Evolutionary conservation across 2,888 invertebrate genomes (phyloP).

Genomic region (Brachylomia viminalis): DNA sequence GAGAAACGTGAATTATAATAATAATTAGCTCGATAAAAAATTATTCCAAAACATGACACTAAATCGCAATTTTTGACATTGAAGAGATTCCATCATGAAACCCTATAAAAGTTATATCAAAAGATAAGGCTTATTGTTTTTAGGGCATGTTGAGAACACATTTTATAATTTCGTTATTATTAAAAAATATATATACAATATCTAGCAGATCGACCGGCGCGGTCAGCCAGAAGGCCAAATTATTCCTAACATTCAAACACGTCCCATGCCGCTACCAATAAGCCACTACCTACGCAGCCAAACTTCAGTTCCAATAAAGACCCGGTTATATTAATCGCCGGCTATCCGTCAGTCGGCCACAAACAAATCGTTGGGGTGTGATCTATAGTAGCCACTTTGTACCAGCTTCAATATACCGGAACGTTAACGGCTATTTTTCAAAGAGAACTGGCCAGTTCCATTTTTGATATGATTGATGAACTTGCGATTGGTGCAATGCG

Average conservation of each 20-base stretch:
- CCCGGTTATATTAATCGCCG: slow-evolving; percentile 77
- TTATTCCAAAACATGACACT: too few relatives aligned
- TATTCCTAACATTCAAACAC: neutral
- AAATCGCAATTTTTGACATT: too few relatives aligned
- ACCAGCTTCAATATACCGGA: slow-evolving; percentile 73
- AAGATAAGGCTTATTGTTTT: too few relatives aligned
- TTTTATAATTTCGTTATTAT: too few relatives aligned
- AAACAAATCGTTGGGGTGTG: slow-evolving; percentile 79
- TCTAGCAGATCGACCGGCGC: too few relatives aligned
- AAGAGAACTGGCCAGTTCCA: slow-evolving; percentile 51
- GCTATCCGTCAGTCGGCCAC: slow-evolving; percentile 78
- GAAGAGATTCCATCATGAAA: too few relatives aligned
- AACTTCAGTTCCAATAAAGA: slow-evolving; percentile 77
- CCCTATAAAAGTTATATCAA: too few relatives aligned
- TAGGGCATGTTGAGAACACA: too few relatives aligned
- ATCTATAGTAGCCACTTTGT: slow-evolving; percentile 77
- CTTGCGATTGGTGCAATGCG: slow-evolving; percentile 58
- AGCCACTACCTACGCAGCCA: slow-evolving; percentile 38
- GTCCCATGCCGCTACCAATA: slow-evolving; percentile 4
- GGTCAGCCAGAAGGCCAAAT: too few relatives aligned
- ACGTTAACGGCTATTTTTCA: slow-evolving; percentile 68
- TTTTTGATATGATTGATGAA: slow-evolving; percentile 63
- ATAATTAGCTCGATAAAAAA: too few relatives aligned
- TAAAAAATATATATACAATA: too few relatives aligned
- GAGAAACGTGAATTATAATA: too few relatives aligned